These are phyloP conservation scores for Labia minor DNA, from an alignment of 2,888 invertebrate species.

Conservation along the genomic window DNA sequence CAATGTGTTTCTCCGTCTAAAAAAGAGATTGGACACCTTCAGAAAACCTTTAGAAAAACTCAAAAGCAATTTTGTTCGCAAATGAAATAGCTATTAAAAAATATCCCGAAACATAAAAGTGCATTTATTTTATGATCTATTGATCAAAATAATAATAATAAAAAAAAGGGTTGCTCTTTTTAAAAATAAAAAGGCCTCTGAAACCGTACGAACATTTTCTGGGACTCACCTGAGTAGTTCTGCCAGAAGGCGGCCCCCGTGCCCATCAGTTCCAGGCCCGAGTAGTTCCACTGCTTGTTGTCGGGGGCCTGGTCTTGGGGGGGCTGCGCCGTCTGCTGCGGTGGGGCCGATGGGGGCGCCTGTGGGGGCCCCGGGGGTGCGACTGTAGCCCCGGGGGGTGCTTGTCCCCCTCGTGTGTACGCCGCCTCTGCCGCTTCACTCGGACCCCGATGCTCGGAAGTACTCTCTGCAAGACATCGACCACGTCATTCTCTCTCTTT, in stretches of 20 bases:
- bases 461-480: slow-evolving; percentile 34
- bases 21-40: not conserved
- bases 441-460: slow-evolving; percentile 25
- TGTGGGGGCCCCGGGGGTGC: slow-evolving; percentile 23
- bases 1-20: not conserved
- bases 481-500: too few relatives aligned
- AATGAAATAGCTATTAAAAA: not conserved
- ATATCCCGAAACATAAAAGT: not conserved
- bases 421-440: slow-evolving; percentile 25
- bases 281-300: slow-evolving; percentile 53
- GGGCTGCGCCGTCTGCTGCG: slow-evolving; percentile 34
- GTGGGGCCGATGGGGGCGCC: slow-evolving; percentile 30
- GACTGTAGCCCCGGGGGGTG: slow-evolving; percentile 19
- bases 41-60: not conserved
- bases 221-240: slow-evolving; percentile 71
- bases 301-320: slow-evolving; percentile 26
- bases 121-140: too few relatives aligned
- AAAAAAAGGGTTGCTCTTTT: too few relatives aligned
- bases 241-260: slow-evolving; percentile 83
- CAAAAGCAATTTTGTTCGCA: not conserved
- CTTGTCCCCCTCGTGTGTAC: slow-evolving; percentile 20
- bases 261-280: slow-evolving; percentile 69
- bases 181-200: too few relatives aligned
- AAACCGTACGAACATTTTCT: too few relatives aligned
- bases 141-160: too few relatives aligned